Percentiles rank a stretch among this genome's conserved stretches.
phyloP scores from a whole-genome alignment of 1,140 invertebrate species.

The Meloidogyne chitwoodi region DNA sequence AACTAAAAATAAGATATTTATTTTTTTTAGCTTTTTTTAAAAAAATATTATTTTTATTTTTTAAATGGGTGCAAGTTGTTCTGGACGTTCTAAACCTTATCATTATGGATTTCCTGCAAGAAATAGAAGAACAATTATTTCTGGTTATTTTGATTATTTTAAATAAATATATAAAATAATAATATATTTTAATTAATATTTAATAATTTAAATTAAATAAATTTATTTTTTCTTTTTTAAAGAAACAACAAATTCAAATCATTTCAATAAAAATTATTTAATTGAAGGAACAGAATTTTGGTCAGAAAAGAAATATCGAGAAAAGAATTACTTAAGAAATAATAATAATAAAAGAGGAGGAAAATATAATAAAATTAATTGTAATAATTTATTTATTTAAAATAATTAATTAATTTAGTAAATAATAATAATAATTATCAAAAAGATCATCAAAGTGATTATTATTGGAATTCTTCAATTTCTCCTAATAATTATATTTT shows the following conservation, averaged over 20 bases:
- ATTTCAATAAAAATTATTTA: constrained; percentile 21
- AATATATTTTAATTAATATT: neutral
- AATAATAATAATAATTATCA: neutral
- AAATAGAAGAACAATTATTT: constrained; percentile 1
- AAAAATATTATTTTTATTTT: neutral
- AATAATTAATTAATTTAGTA: too few species aligned
- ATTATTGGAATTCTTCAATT: neutral
- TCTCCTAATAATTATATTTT: neutral
- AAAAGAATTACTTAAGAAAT: neutral
- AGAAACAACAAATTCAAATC: constrained; percentile 3
- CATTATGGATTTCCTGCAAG: constrained; percentile 10
- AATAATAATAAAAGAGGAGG: neutral
- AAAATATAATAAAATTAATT: neutral
- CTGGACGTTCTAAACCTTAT: constrained; percentile 1
- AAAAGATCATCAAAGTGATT: neutral
- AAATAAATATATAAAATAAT: neutral
- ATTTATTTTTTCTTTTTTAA: neutral
- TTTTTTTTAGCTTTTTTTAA: too few species aligned
- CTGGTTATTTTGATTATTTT: neutral
- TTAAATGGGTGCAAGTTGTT: constrained; percentile 17
- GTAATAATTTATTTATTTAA: neutral
- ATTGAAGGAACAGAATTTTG: constrained; percentile 20
- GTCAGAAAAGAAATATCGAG: constrained; percentile 4
- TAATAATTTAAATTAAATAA: neutral
- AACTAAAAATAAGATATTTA: too few species aligned